A percentile compares a stretch with the other conserved stretches of the same genome.
Conservation (phyloP, 2,797 vertebrate genomes). For the Pseudochirops cupreus region DNA sequence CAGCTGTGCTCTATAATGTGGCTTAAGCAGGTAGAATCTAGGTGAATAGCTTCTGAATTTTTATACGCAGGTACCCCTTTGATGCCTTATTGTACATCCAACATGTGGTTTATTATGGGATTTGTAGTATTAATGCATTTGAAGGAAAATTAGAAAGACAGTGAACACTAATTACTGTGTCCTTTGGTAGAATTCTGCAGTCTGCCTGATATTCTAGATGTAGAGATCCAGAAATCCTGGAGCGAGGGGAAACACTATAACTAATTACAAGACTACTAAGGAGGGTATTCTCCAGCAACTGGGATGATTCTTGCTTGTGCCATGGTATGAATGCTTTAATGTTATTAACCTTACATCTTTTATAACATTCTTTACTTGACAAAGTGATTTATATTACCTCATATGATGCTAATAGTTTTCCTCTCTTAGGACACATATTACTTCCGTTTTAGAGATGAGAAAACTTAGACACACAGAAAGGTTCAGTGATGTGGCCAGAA, state of each 20-base stretch:
- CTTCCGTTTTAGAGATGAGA: not conserved
- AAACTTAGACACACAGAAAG: not conserved
- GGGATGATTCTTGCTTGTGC: conserved; percentile 42
- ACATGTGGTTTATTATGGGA: conserved; percentile 19
- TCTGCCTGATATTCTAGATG: not conserved
- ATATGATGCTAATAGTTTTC: not conserved
- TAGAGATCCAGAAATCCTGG: not conserved
- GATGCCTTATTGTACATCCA: not conserved
- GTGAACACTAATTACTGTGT: not conserved
- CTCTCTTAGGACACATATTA: not conserved
- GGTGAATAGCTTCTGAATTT: conserved; percentile 12
- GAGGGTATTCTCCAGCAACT: conserved; percentile 44
- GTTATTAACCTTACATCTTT: not conserved
- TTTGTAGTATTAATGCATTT: conserved; percentile 20
- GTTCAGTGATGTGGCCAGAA: not conserved
- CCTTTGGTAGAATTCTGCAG: conserved; percentile 19
- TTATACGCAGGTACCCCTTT: not conserved
- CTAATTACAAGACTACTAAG: conserved; percentile 1
- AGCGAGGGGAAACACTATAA: not conserved
- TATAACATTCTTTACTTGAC: not conserved
- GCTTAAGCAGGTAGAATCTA: not conserved
- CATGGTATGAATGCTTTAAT: conserved; percentile 71
- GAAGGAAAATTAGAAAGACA: conserved; percentile 33
- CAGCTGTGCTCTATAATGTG: not conserved
- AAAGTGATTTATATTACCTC: not conserved